phyloP scores from a whole-genome alignment of 2,888 invertebrate genomes.

The Rotaria macrura region DNA sequence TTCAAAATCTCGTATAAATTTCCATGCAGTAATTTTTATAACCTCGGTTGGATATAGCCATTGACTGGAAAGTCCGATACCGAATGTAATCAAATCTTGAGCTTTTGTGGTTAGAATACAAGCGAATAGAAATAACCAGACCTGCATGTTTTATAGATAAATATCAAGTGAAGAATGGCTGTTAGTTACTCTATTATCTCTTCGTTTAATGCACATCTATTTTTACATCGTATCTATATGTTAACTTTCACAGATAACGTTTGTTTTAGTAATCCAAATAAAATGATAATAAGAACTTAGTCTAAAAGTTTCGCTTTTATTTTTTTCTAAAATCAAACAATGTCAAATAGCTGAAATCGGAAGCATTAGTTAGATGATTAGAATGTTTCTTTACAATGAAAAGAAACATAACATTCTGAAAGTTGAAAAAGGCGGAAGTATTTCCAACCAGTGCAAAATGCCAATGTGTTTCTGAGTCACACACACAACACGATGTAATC shows the following conservation, averaged over 20 bases:
- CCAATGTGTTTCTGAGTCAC: too few relatives aligned
- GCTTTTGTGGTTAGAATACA: not conserved
- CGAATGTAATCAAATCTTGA: not conserved
- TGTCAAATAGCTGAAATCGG: not conserved
- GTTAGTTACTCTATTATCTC: not conserved
- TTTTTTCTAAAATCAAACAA: not conserved
- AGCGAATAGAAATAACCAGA: not conserved
- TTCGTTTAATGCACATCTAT: not conserved
- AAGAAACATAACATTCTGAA: too few relatives aligned
- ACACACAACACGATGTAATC: too few relatives aligned
- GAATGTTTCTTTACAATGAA: too few relatives aligned
- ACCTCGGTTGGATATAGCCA: not conserved
- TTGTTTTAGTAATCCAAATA: not conserved
- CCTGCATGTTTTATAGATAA: not conserved
- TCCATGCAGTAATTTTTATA: not conserved
- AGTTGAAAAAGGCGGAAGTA: too few relatives aligned
- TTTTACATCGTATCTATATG: not conserved
- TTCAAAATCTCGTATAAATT: not conserved
- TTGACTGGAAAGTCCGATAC: not conserved
- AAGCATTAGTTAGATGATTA: not conserved
- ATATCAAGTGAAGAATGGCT: not conserved
- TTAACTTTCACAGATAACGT: not conserved
- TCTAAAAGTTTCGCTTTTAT: not conserved
- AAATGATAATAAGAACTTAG: not conserved
- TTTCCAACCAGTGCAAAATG: too few relatives aligned